phyloP scores from a whole-genome alignment of 2,797 vertebrate species.

The Peromyscus aztecus region DNA sequence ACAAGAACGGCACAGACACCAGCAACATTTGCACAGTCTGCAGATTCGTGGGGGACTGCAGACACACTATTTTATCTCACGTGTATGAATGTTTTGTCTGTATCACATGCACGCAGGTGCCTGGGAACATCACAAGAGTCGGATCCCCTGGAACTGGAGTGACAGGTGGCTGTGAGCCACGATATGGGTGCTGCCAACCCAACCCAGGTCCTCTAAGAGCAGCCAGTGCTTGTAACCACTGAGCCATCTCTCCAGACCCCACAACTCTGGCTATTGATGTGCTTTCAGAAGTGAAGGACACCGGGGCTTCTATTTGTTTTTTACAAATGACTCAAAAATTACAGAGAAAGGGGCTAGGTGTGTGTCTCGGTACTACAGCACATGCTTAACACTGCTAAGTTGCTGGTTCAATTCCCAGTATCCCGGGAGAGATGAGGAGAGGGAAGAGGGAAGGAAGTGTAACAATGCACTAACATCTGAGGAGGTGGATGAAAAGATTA shows the following conservation, averaged over 20 bases:
- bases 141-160: not conserved
- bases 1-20: not conserved
- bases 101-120: not conserved
- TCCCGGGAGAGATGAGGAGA: not conserved
- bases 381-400: not conserved
- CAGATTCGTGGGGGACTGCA: not conserved
- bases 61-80: not conserved
- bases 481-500: conserved; percentile 25
- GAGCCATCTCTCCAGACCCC: not conserved
- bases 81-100: not conserved
- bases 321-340: conserved; percentile 21
- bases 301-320: not conserved
- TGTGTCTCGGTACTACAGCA: not conserved
- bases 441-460: not conserved
- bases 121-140: not conserved
- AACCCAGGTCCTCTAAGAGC: not conserved
- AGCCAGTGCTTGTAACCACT: not conserved
- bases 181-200: not conserved
- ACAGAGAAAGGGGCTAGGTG: not conserved
- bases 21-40: not conserved
- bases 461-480: conserved; percentile 49
- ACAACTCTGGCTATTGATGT: not conserved
- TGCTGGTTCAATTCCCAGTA: not conserved
- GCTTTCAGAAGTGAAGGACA: conserved; percentile 15
- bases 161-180: not conserved